Conservation (phyloP, 2,888 invertebrate species). For the Cyclophora albipunctata region DNA sequence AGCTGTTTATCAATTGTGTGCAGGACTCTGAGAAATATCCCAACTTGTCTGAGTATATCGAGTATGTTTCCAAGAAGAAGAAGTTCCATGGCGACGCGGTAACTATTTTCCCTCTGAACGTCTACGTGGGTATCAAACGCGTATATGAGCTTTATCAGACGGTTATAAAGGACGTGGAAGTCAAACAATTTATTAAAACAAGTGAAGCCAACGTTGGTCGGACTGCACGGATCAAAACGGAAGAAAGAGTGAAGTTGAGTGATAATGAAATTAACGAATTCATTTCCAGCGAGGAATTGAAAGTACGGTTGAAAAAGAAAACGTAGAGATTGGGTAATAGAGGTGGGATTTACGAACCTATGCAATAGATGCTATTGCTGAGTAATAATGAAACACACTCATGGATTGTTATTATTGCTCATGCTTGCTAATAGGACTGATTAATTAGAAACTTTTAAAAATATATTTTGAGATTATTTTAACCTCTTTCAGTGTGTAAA, state of each 20-base stretch:
- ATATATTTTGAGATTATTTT: no score
- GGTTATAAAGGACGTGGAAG: slow-evolving; percentile 12
- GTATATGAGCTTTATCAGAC: slow-evolving; percentile 7
- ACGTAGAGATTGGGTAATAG: neutral
- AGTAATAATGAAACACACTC: no score
- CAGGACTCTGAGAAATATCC: slow-evolving; percentile 11
- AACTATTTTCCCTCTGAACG: slow-evolving; percentile 7
- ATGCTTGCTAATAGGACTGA: no score
- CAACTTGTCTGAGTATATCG: slow-evolving; percentile 8
- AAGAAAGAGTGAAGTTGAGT: slow-evolving; percentile 17
- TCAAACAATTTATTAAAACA: slow-evolving; percentile 15
- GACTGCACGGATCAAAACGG: slow-evolving; percentile 21
- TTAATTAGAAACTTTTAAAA: no score
- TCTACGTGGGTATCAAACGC: neutral
- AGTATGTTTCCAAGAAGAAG: slow-evolving; percentile 7
- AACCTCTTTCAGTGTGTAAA: no score
- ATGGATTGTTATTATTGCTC: no score
- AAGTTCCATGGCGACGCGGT: slow-evolving; percentile 2
- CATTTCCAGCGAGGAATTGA: slow-evolving; percentile 16
- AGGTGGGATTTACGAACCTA: no score
- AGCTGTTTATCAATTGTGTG: slow-evolving; percentile 11
- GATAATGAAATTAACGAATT: slow-evolving; percentile 22
- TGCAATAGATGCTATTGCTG: no score
- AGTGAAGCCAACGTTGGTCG: slow-evolving; percentile 13
- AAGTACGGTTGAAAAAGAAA: slow-evolving; percentile 11